Conservation (phyloP, 2,797 vertebrate genomes). For the Anguilla marmorata region DNA sequence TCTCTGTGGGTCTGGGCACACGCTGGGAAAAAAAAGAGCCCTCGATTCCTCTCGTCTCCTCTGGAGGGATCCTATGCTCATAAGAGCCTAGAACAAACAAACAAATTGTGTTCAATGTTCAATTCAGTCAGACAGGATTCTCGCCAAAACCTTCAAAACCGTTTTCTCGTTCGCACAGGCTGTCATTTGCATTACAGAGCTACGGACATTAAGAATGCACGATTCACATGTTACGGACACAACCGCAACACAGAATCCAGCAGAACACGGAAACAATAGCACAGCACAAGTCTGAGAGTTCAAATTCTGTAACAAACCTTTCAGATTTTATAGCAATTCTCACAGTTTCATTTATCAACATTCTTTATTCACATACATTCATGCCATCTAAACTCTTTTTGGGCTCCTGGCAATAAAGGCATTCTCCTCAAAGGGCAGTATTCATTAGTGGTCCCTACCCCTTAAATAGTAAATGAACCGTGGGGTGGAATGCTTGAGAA, state of each 20-base stretch:
- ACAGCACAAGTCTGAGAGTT: neutral
- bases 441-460: neutral
- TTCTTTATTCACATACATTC: neutral
- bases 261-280: neutral
- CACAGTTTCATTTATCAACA: neutral
- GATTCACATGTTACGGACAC: too few relatives aligned
- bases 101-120: neutral
- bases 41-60: neutral
- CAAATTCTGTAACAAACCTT: neutral
- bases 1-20: neutral
- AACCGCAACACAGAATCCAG: neutral
- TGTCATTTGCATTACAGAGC: neutral
- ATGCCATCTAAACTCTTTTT: neutral
- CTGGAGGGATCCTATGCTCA: neutral
- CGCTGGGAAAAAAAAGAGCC: neutral
- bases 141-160: neutral
- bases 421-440: neutral
- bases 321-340: neutral
- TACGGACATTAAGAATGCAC: neutral
- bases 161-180: neutral
- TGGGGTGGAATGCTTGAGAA: neutral
- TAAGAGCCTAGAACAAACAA: constrained; percentile 14
- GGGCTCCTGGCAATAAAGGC: neutral
- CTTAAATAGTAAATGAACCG: neutral
- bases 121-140: neutral